Evolutionary conservation across 2,888 invertebrate genomes (phyloP).

Genomic region (Schrankia costaestrigalis): DNA sequence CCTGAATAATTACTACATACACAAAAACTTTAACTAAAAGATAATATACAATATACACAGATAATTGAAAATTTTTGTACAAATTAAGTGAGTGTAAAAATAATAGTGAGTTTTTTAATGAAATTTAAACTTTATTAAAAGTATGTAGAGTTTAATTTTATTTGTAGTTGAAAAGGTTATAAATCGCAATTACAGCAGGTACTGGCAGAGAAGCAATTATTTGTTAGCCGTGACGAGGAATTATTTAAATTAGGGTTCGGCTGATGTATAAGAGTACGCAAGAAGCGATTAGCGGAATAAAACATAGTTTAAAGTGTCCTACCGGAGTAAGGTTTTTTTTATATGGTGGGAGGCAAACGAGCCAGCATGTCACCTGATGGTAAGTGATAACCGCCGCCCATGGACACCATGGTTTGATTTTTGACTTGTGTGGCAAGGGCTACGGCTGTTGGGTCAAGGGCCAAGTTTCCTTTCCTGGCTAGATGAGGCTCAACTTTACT

Average conservation of each 20-base stretch:
- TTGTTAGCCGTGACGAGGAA: slow-evolving; percentile 46
- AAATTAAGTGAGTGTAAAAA: slow-evolving; percentile 14
- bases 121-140: slow-evolving; percentile 6
- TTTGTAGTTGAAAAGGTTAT: slow-evolving; percentile 32
- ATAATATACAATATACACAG: neutral
- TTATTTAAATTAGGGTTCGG: slow-evolving; percentile 46
- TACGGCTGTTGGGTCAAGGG: too few relatives aligned
- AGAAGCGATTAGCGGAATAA: too few relatives aligned
- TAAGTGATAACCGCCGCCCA: too few relatives aligned
- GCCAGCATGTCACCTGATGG: too few relatives aligned
- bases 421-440: too few relatives aligned
- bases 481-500: too few relatives aligned
- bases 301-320: too few relatives aligned
- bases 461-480: too few relatives aligned
- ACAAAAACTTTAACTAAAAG: neutral
- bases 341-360: too few relatives aligned
- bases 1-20: slow-evolving; percentile 11
- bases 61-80: slow-evolving; percentile 9
- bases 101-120: neutral
- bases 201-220: slow-evolving; percentile 43
- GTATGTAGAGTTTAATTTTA: slow-evolving; percentile 12
- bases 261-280: slow-evolving; percentile 13
- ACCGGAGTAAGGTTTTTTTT: too few relatives aligned
- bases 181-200: slow-evolving; percentile 56
- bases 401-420: too few relatives aligned